These are phyloP conservation scores for Saguinus imperator DNA, from an alignment of 2,113 vertebrate genomes.

Conservation along the genomic window DNA sequence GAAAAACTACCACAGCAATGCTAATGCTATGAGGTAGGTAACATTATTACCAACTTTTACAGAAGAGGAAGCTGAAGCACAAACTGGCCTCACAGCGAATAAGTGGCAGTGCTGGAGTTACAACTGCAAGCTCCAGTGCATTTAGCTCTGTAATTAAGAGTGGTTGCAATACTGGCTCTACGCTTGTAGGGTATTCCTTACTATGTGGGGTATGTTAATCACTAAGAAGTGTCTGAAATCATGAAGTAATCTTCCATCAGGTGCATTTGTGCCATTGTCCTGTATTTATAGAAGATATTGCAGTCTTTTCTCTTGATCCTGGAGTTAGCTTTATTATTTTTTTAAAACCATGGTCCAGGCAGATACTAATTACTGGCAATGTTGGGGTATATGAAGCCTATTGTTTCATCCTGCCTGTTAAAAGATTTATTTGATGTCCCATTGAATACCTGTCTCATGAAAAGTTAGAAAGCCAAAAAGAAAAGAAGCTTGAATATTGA, in stretches of 20 bases:
- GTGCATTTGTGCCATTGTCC: background rate
- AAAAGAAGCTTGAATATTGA: background rate
- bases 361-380: background rate
- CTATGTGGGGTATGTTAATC: background rate
- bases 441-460: background rate
- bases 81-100: background rate
- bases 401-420: background rate
- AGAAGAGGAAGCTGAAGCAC: background rate
- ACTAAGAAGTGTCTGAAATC: background rate
- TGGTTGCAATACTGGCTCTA: background rate
- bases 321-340: background rate
- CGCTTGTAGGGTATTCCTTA: background rate
- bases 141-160: background rate
- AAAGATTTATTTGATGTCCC: background rate
- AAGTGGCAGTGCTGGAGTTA: background rate
- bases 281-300: background rate
- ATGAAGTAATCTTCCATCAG: background rate
- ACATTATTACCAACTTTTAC: background rate
- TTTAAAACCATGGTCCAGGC: background rate
- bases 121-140: background rate
- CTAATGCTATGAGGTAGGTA: background rate
- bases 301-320: background rate
- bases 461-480: background rate
- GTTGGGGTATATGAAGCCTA: background rate
- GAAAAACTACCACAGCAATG: background rate